A percentile compares a stretch with the other conserved stretches of the same genome.
Conservation (phyloP, 2,888 invertebrate species). For the Cheilosia urbana region DNA sequence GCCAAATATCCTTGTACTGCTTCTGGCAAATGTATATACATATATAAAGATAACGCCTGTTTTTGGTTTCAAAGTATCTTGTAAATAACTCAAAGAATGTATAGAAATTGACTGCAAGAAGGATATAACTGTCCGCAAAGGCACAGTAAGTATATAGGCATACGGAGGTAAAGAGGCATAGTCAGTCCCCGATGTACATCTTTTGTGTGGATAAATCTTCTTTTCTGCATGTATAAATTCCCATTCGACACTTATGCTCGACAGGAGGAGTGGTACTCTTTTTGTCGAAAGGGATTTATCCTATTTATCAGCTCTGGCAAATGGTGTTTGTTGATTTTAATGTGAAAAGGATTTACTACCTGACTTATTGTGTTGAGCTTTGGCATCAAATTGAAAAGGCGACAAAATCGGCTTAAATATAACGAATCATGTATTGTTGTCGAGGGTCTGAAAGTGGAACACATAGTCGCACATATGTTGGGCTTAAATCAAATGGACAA, state of each 20-base stretch:
- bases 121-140: background rate
- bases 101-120: background rate
- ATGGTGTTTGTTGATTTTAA: conserved; percentile 66
- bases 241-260: conserved; percentile 9
- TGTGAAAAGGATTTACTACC: conserved; percentile 60
- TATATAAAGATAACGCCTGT: conserved; percentile 34
- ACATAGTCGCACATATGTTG: background rate
- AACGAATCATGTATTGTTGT: conserved; percentile 23
- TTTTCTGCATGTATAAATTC: conserved; percentile 23
- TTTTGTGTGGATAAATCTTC: conserved; percentile 20
- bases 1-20: conserved; percentile 18
- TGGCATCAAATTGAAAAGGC: conserved; percentile 62
- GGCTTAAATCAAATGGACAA: conserved; percentile 8
- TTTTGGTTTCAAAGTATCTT: conserved; percentile 67
- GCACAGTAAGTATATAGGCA: background rate
- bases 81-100: conserved; percentile 60
- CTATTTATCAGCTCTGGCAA: conserved; percentile 43
- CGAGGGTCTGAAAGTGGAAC: background rate
- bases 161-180: background rate
- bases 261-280: background rate
- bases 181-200: background rate
- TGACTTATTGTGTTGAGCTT: conserved; percentile 49
- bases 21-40: conserved; percentile 25
- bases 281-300: conserved; percentile 21
- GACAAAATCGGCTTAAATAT: conserved; percentile 59